phyloP scores from a whole-genome alignment of 2,113 vertebrate genomes.

The Pseudorectes ferrugineus region DNA sequence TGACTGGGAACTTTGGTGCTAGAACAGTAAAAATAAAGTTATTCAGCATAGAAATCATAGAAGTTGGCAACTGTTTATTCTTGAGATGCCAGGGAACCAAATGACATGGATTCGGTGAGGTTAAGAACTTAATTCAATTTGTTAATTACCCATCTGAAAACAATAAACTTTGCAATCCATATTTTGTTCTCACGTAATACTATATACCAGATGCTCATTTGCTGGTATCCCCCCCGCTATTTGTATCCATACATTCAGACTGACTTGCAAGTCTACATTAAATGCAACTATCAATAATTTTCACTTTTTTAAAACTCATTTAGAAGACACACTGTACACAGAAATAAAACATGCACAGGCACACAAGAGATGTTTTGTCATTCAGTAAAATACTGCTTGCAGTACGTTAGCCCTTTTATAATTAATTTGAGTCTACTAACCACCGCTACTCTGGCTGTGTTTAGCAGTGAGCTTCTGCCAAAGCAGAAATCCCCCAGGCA shows the following conservation, averaged over 20 bases:
- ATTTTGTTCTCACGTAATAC: background rate
- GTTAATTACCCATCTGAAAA: background rate
- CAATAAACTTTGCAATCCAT: background rate
- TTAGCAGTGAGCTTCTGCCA: background rate
- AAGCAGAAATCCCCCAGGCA: background rate
- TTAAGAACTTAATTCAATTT: background rate
- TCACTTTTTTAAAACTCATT: background rate
- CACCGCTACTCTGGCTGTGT: background rate
- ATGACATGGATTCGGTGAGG: background rate
- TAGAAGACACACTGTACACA: background rate
- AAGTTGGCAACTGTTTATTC: background rate
- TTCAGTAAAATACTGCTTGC: background rate
- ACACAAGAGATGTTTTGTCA: background rate
- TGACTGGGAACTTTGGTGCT: background rate
- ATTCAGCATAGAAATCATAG: background rate
- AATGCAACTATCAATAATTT: background rate
- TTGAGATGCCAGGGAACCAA: background rate
- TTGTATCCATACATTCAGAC: background rate
- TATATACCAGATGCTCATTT: background rate
- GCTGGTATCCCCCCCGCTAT: background rate
- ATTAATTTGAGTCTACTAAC: background rate
- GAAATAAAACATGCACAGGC: background rate
- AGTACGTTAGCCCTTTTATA: background rate
- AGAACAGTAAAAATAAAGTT: background rate
- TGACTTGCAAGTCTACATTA: background rate